Evolutionary conservation across 2,797 vertebrate species (phyloP).

Genomic region (Mus caroli): DNA sequence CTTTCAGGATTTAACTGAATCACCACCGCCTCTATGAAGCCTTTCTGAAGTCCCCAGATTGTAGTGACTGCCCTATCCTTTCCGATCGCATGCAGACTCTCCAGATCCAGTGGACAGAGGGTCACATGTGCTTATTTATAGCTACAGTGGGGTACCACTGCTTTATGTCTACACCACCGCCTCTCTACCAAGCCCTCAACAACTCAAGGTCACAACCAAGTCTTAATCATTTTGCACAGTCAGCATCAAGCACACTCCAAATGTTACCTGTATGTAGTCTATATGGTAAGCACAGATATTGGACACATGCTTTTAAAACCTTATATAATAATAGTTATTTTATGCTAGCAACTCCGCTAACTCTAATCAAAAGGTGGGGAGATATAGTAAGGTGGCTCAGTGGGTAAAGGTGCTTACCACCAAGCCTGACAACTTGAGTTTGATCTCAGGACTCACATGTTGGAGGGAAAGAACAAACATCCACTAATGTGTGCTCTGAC

Average conservation of each 20-base stretch:
- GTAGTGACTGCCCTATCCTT: neutral
- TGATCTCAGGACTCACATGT: neutral
- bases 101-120: neutral
- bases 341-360: neutral
- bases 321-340: neutral
- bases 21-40: neutral
- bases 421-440: neutral
- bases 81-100: neutral
- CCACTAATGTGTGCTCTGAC: neutral
- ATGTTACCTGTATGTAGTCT: neutral
- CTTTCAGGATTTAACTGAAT: conserved; percentile 55
- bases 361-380: neutral
- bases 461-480: neutral
- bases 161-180: neutral
- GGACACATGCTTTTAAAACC: conserved; percentile 31
- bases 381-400: neutral
- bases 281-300: neutral
- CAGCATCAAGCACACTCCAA: conserved; percentile 15
- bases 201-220: neutral
- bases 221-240: neutral
- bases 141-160: neutral
- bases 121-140: conserved; percentile 38
- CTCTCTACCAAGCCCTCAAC: neutral
- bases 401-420: neutral
- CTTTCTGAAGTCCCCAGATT: conserved; percentile 7